Percentiles rank a stretch among this genome's conserved stretches.
Evolutionary conservation across 2,797 vertebrate genomes (phyloP).

Genomic region (Myripristis murdjan): DNA sequence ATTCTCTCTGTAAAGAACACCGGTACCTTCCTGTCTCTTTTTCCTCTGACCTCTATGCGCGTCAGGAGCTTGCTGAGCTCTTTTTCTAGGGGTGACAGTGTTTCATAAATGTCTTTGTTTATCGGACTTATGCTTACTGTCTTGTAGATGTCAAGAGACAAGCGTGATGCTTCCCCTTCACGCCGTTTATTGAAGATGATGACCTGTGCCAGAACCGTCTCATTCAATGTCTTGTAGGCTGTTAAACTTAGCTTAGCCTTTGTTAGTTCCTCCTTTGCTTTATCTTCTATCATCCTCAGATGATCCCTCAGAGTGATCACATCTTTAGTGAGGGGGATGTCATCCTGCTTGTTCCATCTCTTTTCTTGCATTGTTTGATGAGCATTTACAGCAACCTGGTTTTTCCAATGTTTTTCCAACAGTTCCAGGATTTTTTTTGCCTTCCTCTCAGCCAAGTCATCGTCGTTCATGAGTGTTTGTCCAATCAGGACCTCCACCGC

Average conservation of each 20-base stretch:
- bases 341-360: slow-evolving; percentile 27
- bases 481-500: slow-evolving; percentile 18
- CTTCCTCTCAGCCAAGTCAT: slow-evolving; percentile 30
- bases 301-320: slow-evolving; percentile 13
- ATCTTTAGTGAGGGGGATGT: slow-evolving; percentile 23
- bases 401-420: slow-evolving; percentile 9
- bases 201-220: slow-evolving; percentile 24
- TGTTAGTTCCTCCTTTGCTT: slow-evolving; percentile 7
- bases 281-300: neutral
- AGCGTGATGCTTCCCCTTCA: slow-evolving; percentile 34
- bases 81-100: slow-evolving; percentile 13
- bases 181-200: slow-evolving; percentile 12
- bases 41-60: slow-evolving; percentile 7
- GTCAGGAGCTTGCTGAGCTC: slow-evolving; percentile 12
- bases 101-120: slow-evolving; percentile 35
- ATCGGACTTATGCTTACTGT: slow-evolving; percentile 18
- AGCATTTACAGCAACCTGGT: slow-evolving; percentile 23
- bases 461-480: slow-evolving; percentile 3
- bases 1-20: slow-evolving; percentile 2
- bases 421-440: slow-evolving; percentile 2
- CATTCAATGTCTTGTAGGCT: slow-evolving; percentile 5
- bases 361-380: slow-evolving; percentile 26
- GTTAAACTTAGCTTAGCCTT: neutral
- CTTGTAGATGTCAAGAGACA: slow-evolving; percentile 8
- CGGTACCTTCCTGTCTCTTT: slow-evolving; percentile 33